Conservation (phyloP, 2,113 vertebrate species). For the Percina caprodes region DNA sequence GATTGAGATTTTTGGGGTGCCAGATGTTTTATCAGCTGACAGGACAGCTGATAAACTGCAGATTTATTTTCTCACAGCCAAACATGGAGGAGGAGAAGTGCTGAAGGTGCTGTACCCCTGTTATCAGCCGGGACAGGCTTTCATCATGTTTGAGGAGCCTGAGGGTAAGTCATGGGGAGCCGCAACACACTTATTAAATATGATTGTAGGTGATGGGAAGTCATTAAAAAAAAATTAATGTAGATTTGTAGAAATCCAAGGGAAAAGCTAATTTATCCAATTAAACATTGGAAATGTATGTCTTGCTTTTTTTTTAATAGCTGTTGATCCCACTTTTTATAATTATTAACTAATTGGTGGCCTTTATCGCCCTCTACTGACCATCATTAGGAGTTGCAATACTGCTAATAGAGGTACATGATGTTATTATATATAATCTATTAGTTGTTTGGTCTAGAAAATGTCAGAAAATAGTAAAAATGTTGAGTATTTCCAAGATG, state of each 20-base stretch:
- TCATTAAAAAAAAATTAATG: too few relatives aligned
- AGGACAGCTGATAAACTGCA: conserved; percentile 60
- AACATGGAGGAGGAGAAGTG: conserved; percentile 67
- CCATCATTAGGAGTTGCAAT: background rate
- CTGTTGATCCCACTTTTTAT: background rate
- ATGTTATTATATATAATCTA: too few relatives aligned
- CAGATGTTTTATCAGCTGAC: conserved; percentile 25
- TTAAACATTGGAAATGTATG: too few relatives aligned
- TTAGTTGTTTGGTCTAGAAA: too few relatives aligned
- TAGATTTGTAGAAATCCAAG: too few relatives aligned
- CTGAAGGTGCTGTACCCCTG: conserved; percentile 61
- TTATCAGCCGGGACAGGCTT: conserved; percentile 46
- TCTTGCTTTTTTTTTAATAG: too few relatives aligned
- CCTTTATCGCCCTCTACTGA: background rate
- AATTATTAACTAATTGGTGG: background rate
- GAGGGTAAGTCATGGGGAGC: conserved; percentile 49
- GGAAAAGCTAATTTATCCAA: too few relatives aligned
- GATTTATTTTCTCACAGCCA: conserved; percentile 64
- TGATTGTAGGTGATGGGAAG: too few relatives aligned
- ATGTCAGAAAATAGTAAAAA: too few relatives aligned
- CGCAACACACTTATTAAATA: too few relatives aligned
- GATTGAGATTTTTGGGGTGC: conserved; percentile 63
- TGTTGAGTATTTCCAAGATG: too few relatives aligned
- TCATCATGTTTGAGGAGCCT: conserved; percentile 60
- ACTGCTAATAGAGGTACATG: background rate